phyloP scores from a whole-genome alignment of 2,888 invertebrate species.

The Steinernema carpocapsae region DNA sequence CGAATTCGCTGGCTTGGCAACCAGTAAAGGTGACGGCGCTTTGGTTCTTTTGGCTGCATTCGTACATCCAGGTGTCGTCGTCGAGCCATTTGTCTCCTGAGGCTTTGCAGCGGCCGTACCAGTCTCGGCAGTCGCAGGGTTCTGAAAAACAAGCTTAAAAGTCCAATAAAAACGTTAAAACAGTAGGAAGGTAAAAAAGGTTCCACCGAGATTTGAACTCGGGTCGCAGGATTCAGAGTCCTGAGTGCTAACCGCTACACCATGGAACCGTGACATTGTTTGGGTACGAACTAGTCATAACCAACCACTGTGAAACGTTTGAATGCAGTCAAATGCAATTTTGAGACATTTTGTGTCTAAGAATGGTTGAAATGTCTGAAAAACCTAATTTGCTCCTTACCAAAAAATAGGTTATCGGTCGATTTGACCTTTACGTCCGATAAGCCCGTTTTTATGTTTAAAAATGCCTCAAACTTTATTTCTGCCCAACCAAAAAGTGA shows the following conservation, averaged over 20 bases:
- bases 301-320: no score
- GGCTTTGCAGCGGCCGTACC: conserved; percentile 61
- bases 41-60: conserved; percentile 27
- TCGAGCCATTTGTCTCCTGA: conserved; percentile 61
- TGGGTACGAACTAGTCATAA: no score
- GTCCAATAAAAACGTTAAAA: background rate
- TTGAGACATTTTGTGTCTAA: no score
- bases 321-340: no score
- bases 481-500: no score
- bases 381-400: no score
- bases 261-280: conserved; percentile 45
- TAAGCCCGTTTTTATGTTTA: no score
- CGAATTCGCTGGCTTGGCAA: conserved; percentile 38
- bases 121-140: conserved; percentile 62
- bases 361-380: no score
- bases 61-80: conserved; percentile 62
- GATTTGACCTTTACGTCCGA: no score
- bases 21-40: conserved; percentile 45
- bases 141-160: conserved; percentile 37
- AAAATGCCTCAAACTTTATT: no score
- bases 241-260: conserved; percentile 54
- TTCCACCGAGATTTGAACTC: conserved; percentile 41
- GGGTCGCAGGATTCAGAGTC: conserved; percentile 51
- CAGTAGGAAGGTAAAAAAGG: no score
- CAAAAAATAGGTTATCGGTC: no score